These are phyloP conservation scores for Ennomos erosarius DNA, from an alignment of 2,888 invertebrate genomes.

Conservation along the genomic window DNA sequence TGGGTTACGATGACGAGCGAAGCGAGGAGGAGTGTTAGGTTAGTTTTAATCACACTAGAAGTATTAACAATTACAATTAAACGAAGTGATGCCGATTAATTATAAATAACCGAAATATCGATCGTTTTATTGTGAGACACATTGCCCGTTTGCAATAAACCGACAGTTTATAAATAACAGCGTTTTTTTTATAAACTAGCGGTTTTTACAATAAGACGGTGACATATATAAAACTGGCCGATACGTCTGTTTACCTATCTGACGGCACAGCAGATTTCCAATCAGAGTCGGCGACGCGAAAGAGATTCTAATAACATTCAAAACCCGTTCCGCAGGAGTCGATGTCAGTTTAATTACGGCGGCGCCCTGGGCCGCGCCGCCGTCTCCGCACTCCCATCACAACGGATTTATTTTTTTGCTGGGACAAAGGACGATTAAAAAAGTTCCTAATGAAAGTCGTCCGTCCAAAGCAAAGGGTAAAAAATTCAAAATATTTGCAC, in stretches of 20 bases:
- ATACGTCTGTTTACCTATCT: slow-evolving; percentile 53
- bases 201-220: too few species aligned
- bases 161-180: too few species aligned
- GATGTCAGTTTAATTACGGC: slow-evolving; percentile 83
- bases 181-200: too few species aligned
- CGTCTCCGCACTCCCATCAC: slow-evolving; percentile 69
- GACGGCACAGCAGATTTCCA: slow-evolving; percentile 72
- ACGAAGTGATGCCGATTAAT: too few species aligned
- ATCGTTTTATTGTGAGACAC: too few species aligned
- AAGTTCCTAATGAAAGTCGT: slow-evolving; percentile 82
- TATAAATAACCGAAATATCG: too few species aligned
- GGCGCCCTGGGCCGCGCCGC: slow-evolving; percentile 58
- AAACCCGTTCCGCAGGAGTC: slow-evolving; percentile 78
- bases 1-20: too few species aligned
- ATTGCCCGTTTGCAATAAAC: too few species aligned
- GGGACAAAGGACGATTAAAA: slow-evolving; percentile 83
- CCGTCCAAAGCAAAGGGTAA: slow-evolving; percentile 72
- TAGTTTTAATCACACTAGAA: too few species aligned
- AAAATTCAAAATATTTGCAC: slow-evolving; percentile 54
- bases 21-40: too few species aligned
- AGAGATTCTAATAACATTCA: slow-evolving; percentile 85
- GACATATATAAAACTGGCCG: slow-evolving; percentile 27
- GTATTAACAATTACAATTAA: too few species aligned
- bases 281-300: slow-evolving; percentile 79
- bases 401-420: slow-evolving; percentile 78